Evolutionary conservation across 1,140 invertebrate species (phyloP).

Genomic region (Neodiprion pinetum): DNA sequence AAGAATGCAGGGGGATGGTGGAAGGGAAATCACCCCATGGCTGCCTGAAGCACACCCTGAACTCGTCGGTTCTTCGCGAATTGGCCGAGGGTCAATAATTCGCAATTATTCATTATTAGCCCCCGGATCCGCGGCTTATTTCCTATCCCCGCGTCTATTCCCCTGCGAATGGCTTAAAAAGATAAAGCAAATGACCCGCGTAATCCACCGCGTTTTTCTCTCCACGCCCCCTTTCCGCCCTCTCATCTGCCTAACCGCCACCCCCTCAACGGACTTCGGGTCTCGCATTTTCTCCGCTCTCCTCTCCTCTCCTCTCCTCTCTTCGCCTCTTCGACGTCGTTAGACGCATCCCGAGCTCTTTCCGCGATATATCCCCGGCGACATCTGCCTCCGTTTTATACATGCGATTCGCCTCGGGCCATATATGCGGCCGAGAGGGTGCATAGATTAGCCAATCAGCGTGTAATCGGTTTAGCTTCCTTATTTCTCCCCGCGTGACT

Average conservation of each 20-base stretch:
- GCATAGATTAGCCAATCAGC: constrained; percentile 43
- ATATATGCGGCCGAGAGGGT: not conserved
- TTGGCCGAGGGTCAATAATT: constrained; percentile 38
- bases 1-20: too few species aligned
- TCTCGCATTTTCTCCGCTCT: not conserved
- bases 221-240: not conserved
- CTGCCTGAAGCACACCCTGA: too few species aligned
- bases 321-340: not conserved
- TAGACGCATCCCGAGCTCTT: not conserved
- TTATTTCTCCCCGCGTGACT: constrained; percentile 47
- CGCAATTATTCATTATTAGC: constrained; percentile 45
- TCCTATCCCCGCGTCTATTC: not conserved
- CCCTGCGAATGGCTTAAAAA: not conserved
- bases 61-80: too few species aligned
- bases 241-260: too few species aligned
- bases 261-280: not conserved
- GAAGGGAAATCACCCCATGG: too few species aligned
- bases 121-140: constrained; percentile 24
- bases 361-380: not conserved
- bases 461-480: constrained; percentile 56
- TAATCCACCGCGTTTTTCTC: constrained; percentile 21
- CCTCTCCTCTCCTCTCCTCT: not conserved
- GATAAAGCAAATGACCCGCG: constrained; percentile 25
- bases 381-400: not conserved
- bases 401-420: not conserved